These are phyloP conservation scores for Penelope pileata DNA, from an alignment of 2,113 vertebrate species.

Conservation along the genomic window DNA sequence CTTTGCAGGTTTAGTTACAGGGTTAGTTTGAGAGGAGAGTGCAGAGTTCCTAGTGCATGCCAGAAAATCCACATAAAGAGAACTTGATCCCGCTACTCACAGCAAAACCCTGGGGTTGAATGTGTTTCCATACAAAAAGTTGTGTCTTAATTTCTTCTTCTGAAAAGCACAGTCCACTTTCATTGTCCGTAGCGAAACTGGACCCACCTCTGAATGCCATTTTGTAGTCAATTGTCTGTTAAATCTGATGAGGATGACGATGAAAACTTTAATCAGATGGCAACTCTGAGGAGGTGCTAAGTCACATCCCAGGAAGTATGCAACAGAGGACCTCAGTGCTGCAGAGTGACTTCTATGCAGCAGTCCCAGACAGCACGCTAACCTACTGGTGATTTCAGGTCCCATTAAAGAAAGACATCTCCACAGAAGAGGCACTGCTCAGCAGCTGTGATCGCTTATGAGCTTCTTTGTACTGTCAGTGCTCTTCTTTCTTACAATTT, in stretches of 20 bases:
- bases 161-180: background rate
- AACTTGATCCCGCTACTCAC: background rate
- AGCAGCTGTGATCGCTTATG: background rate
- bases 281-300: background rate
- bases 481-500: background rate
- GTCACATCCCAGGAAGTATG: background rate
- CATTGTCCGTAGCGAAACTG: background rate
- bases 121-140: background rate
- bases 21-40: background rate
- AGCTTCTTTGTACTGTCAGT: background rate
- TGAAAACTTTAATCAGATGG: background rate
- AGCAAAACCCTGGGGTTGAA: background rate
- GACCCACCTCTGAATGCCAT: background rate
- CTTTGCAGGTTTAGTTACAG: background rate
- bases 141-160: background rate
- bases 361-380: background rate
- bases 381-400: background rate
- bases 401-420: background rate
- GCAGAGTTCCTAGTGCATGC: background rate
- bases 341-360: background rate
- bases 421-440: background rate
- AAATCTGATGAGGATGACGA: background rate
- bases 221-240: background rate
- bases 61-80: background rate
- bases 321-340: rapidly evolving